These are phyloP conservation scores for Noctua janthe DNA, from an alignment of 2,888 invertebrate genomes.

Conservation along the genomic window DNA sequence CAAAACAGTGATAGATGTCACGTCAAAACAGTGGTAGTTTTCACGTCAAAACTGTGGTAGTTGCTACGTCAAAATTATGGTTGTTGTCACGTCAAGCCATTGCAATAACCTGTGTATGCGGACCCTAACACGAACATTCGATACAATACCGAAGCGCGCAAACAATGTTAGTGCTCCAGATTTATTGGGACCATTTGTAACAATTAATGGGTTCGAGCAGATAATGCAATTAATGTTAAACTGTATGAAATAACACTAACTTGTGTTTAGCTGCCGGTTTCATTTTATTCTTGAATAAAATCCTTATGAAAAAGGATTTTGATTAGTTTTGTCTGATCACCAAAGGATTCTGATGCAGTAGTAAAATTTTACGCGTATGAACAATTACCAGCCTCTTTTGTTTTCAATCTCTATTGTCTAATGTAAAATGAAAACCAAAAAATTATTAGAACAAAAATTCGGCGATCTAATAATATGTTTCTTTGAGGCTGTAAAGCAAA, in stretches of 20 bases:
- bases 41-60: background rate
- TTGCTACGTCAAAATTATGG: background rate
- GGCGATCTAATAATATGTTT: no score
- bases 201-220: conserved; percentile 44
- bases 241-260: conserved; percentile 31
- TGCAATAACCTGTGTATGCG: background rate
- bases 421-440: no score
- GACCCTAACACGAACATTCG: conserved; percentile 5
- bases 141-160: conserved; percentile 7
- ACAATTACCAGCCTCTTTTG: background rate
- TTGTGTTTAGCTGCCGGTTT: conserved; percentile 12
- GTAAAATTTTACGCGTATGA: background rate
- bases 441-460: no score
- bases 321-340: background rate
- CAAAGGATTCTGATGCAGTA: background rate
- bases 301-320: background rate
- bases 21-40: no score
- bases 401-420: background rate
- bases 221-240: conserved; percentile 45
- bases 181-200: conserved; percentile 49
- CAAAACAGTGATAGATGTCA: no score
- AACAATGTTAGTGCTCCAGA: conserved; percentile 28
- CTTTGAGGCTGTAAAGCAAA: no score
- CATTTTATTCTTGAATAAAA: background rate
- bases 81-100: no score